Base-by-base conservation (phyloP, 2,113 vertebrate genomes). In the Odocoileus virginianus region DNA sequence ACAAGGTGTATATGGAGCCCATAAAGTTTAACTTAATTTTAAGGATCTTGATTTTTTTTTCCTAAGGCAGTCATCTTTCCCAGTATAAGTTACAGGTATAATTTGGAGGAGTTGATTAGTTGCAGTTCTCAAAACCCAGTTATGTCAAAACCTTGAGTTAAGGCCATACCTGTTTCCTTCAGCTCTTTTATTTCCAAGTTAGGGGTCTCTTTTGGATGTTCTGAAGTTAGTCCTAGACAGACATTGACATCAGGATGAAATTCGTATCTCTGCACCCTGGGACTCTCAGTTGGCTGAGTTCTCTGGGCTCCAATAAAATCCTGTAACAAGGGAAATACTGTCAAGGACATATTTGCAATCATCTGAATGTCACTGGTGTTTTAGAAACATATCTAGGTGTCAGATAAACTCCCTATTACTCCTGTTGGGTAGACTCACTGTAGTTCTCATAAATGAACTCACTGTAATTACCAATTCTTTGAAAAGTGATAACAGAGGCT, bases 231-330 rank as follows among this genome's bases (percentile, higher is more conserved):
- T 47, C 98, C 95, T 90, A 98, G 98, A 52, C 84, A 98, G 87
- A 98, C 64, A 82, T 95, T 98, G 43, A 97, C 87, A 93, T 99
- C 98, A 96, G 97, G 76, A 93, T 95, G 94, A 45, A 47, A 27
- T 93, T 97, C 25, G 0, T 79, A 87, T 84, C 85, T 97, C 43
- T 92, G 96, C 1, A 93, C 78, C 64, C 83, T 94, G n/a, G 87
- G 36, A 17, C 30, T 8, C 61, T 97, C 95, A 1, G 91, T 50
- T 52, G 89, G 55, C 5, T 33, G 96, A 94, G 61, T 94, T 92
- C 91, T 96, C 27, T 96, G 98, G 95, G 97, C 58, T 45, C 96
- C 98, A 5, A 92, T 33, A 96, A 99, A 98, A 43, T 99, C 98
- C 99, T 99, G 28, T 14, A 95, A 98, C 4, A 95, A 1, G 74